Conservation (phyloP, 2,113 vertebrate species). For the Ictalurus punctatus region DNA sequence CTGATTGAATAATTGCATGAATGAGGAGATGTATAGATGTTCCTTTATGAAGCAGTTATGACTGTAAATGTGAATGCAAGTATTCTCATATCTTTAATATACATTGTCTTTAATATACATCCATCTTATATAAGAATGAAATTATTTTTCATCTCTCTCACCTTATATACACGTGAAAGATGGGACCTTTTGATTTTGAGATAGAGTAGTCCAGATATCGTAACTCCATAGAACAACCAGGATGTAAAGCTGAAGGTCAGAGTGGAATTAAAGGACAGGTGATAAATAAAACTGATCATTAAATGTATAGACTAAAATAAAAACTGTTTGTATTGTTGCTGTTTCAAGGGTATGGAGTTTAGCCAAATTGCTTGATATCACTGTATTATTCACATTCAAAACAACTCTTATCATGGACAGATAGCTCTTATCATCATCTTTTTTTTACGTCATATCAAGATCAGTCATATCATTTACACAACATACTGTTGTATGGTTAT, state of each 20-base stretch:
- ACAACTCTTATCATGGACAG: background rate
- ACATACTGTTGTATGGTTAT: background rate
- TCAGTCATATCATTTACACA: background rate
- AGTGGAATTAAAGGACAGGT: background rate
- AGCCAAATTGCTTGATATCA: background rate
- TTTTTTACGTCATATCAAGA: background rate
- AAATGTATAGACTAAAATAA: background rate
- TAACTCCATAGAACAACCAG: conserved; percentile 85
- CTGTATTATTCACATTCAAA: background rate
- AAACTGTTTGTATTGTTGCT: background rate
- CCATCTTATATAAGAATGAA: background rate
- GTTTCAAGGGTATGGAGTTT: background rate
- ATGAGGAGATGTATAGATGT: background rate
- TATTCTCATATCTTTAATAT: background rate
- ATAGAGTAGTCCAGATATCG: conserved; percentile 82
- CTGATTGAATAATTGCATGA: background rate
- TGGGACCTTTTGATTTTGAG: conserved; percentile 84
- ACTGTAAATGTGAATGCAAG: background rate
- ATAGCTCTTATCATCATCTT: background rate
- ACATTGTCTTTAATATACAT: background rate
- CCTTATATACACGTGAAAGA: conserved; percentile 79
- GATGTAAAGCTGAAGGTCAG: conserved; percentile 76
- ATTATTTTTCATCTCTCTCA: conserved; percentile 51
- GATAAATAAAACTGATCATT: background rate
- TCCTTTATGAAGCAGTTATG: background rate